These are phyloP conservation scores for Drosophila prostipennis DNA, from an alignment of 2,888 invertebrate species.

Conservation along the genomic window DNA sequence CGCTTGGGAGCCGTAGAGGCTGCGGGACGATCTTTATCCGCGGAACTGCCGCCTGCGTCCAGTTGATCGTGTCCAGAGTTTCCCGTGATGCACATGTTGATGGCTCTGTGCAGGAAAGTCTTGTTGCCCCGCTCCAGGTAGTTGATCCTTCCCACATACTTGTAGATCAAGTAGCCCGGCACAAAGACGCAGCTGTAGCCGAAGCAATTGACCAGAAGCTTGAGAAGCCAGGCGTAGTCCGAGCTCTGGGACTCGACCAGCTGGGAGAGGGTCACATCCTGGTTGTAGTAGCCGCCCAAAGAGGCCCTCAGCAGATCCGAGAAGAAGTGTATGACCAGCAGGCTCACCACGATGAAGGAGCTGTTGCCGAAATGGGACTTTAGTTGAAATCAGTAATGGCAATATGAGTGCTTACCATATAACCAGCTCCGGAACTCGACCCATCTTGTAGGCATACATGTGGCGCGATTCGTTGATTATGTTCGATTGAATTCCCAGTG, in stretches of 20 bases:
- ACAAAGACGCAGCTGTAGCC: too few relatives aligned
- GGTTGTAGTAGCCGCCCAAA: conserved; percentile 80
- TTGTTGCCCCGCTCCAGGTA: conserved; percentile 89
- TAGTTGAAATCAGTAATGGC: neutral
- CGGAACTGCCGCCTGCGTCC: conserved; percentile 73
- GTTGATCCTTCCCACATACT: conserved; percentile 91
- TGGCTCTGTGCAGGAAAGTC: conserved; percentile 76
- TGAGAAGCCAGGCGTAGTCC: conserved; percentile 90
- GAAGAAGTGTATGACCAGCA: conserved; percentile 82
- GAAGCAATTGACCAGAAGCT: conserved; percentile 91
- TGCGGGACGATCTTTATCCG: conserved; percentile 42
- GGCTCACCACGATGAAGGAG: conserved; percentile 74
- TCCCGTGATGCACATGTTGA: conserved; percentile 83
- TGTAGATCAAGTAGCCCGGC: conserved; percentile 91
- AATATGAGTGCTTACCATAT: conserved; percentile 73
- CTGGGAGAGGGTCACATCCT: conserved; percentile 81
- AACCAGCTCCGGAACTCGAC: conserved; percentile 84
- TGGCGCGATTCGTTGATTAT: conserved; percentile 18
- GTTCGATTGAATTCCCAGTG: conserved; percentile 8
- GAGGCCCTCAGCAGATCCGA: conserved; percentile 82
- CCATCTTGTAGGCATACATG: conserved; percentile 75
- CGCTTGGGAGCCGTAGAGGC: conserved; percentile 74
- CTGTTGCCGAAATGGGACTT: conserved; percentile 40
- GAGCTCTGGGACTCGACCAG: conserved; percentile 84
- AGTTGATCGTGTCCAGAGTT: conserved; percentile 75